Evolutionary conservation across 2,888 invertebrate genomes (phyloP).

Genomic region (Euzetes globulus): DNA sequence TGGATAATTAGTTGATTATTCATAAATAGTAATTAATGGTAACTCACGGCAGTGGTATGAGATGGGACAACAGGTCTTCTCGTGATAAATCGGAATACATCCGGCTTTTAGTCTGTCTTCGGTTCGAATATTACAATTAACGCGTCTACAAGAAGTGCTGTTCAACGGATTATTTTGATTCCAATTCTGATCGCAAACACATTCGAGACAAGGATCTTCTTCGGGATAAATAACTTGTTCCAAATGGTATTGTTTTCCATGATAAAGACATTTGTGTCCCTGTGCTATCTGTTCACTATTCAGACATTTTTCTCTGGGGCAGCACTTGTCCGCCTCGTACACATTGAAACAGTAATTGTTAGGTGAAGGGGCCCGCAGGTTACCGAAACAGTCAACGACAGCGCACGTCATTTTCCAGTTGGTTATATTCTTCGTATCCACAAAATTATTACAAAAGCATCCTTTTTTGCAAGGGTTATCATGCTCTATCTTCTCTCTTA

Average conservation of each 20-base stretch:
- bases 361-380: neutral
- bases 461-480: neutral
- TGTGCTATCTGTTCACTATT: neutral
- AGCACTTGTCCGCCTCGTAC: neutral
- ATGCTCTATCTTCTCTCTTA: neutral
- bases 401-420: neutral
- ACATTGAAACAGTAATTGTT: constrained; percentile 7
- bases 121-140: constrained; percentile 34
- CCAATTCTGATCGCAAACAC: constrained; percentile 38
- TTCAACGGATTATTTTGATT: constrained; percentile 24
- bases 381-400: neutral
- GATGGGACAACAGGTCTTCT: constrained; percentile 39
- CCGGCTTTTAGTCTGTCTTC: constrained; percentile 9
- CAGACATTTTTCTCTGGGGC: neutral
- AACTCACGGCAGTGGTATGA: constrained; percentile 40
- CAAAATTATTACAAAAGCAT: neutral
- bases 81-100: constrained; percentile 41
- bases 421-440: neutral
- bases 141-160: constrained; percentile 34
- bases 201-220: constrained; percentile 37
- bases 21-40: neutral
- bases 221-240: constrained; percentile 37
- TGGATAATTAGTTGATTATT: neutral
- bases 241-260: constrained; percentile 3
- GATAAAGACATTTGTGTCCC: neutral